Conservation (phyloP, 1,140 invertebrate species). For the Anastrepha obliqua region DNA sequence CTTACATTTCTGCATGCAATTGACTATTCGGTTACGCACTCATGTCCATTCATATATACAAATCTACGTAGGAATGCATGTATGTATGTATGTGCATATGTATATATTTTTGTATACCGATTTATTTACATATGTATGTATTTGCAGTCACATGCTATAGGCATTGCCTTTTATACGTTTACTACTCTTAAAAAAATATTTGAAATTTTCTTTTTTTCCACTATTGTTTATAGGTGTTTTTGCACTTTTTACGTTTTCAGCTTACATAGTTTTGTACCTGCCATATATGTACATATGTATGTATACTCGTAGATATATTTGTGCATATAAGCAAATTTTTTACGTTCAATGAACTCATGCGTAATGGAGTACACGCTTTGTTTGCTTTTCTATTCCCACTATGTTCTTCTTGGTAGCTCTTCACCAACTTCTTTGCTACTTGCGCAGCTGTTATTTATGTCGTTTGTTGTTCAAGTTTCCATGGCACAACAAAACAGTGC, state of each 20-base stretch:
- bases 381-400: constrained; percentile 22
- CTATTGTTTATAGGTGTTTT: neutral
- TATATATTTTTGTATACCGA: no score
- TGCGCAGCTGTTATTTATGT: neutral
- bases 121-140: neutral
- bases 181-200: neutral
- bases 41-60: neutral
- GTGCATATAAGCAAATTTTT: constrained; percentile 25
- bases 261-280: no score
- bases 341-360: constrained; percentile 52
- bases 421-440: neutral
- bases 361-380: constrained; percentile 21
- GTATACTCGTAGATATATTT: neutral
- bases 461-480: neutral
- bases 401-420: neutral
- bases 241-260: neutral
- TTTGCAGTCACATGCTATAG: neutral
- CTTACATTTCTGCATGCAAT: neutral
- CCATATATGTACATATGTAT: neutral
- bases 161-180: neutral
- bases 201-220: neutral
- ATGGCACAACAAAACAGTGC: neutral
- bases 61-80: neutral
- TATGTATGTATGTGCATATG: neutral
- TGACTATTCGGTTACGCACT: constrained; percentile 15